These are phyloP conservation scores for Hippopotamyrus pictus DNA, from an alignment of 2,797 vertebrate genomes.

Conservation along the genomic window DNA sequence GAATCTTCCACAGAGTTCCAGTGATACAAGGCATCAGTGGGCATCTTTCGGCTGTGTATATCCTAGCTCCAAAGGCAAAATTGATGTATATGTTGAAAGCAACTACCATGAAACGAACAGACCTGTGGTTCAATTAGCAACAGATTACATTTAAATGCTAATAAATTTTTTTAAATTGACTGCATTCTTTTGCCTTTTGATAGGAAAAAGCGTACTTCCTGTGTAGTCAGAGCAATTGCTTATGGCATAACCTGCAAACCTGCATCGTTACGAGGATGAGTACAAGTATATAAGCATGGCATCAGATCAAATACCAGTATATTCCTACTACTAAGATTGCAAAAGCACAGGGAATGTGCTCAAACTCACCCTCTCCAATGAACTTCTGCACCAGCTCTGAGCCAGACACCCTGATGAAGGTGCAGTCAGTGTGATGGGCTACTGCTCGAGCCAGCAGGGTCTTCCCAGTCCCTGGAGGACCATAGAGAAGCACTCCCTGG, in stretches of 20 bases:
- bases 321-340: not conserved
- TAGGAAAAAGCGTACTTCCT: not conserved
- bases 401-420: slow-evolving; percentile 94
- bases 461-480: slow-evolving; percentile 94
- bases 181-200: not conserved
- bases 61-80: not conserved
- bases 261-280: not conserved
- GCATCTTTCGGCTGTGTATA: not conserved
- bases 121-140: not conserved
- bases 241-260: not conserved
- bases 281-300: not conserved
- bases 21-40: not conserved
- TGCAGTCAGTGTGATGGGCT: slow-evolving; percentile 96
- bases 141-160: not conserved
- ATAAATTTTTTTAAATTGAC: not conserved
- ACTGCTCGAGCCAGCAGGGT: slow-evolving; percentile 91
- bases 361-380: slow-evolving; percentile 82
- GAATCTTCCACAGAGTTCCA: not conserved
- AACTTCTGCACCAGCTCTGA: slow-evolving; percentile 98
- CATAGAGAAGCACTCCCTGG: slow-evolving; percentile 90
- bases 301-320: not conserved
- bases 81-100: not conserved
- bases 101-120: not conserved
- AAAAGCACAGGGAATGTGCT: not conserved
- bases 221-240: not conserved